phyloP scores from a whole-genome alignment of 2,113 vertebrate species.

The Neodon shergylaensis region DNA sequence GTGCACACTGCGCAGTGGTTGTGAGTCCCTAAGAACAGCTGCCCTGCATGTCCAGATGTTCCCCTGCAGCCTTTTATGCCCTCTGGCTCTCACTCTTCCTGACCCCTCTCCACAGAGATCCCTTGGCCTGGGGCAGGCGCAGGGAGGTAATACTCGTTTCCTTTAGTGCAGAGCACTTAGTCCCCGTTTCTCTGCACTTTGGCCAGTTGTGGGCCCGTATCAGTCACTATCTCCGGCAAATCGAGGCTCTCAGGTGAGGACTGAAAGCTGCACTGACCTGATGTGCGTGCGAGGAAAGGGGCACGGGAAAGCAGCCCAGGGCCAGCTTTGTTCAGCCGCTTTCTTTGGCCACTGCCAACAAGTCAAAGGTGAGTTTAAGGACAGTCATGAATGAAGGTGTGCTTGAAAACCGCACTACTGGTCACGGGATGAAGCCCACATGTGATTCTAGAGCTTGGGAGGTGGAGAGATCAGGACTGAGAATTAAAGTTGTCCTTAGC shows the following conservation, averaged over 20 bases:
- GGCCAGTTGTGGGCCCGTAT: background rate
- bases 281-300: background rate
- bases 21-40: background rate
- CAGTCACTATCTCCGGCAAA: background rate
- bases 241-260: background rate
- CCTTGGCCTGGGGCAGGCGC: background rate
- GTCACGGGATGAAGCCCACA: no score
- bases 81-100: background rate
- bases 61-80: background rate
- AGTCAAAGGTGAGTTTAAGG: background rate
- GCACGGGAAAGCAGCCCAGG: background rate
- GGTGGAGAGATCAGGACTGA: background rate
- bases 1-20: background rate
- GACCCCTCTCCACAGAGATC: background rate
- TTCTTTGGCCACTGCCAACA: background rate
- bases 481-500: background rate
- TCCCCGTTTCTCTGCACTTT: background rate
- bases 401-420: background rate
- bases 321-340: background rate
- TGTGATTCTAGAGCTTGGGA: background rate
- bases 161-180: background rate
- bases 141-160: background rate
- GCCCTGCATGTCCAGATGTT: background rate
- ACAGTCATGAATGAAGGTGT: background rate
- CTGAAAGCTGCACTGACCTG: background rate